Conservation (phyloP, 2,113 vertebrate genomes). For the Limnothrissa miodon region DNA sequence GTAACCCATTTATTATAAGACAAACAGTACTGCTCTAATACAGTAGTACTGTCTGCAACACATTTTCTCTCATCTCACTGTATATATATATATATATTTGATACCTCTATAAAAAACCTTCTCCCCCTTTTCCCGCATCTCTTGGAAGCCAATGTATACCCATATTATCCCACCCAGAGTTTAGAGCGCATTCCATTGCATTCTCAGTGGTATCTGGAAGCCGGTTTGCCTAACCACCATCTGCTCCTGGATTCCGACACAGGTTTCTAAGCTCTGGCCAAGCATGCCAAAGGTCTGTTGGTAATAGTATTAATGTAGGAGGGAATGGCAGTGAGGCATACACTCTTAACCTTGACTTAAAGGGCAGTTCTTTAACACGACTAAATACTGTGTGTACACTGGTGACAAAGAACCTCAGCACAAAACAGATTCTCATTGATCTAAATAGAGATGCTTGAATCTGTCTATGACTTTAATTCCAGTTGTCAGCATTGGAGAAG, state of each 20-base stretch:
- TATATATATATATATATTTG: neutral
- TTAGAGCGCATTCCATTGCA: neutral
- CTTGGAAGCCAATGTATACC: neutral
- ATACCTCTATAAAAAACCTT: neutral
- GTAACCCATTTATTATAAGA: neutral
- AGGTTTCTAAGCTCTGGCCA: neutral
- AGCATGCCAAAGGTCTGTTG: neutral
- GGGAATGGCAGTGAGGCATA: neutral
- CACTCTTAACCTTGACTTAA: neutral
- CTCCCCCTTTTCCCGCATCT: neutral
- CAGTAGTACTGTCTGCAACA: neutral
- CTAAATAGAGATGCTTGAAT: neutral
- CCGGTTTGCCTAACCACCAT: neutral
- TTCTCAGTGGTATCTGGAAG: slow-evolving; percentile 4
- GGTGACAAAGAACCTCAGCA: neutral
- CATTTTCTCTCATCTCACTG: neutral
- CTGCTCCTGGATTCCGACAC: neutral
- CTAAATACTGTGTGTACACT: neutral
- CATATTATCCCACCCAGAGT: neutral
- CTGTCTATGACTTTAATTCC: neutral
- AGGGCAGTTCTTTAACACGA: neutral
- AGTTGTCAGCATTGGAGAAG: neutral
- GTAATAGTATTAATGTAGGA: neutral
- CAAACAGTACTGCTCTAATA: neutral
- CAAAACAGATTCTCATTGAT: neutral